A percentile compares a stretch with the other conserved stretches of the same genome.
These are phyloP conservation scores for Bothrops jararaca DNA, from an alignment of 2,113 vertebrate species.

Conservation along the genomic window DNA sequence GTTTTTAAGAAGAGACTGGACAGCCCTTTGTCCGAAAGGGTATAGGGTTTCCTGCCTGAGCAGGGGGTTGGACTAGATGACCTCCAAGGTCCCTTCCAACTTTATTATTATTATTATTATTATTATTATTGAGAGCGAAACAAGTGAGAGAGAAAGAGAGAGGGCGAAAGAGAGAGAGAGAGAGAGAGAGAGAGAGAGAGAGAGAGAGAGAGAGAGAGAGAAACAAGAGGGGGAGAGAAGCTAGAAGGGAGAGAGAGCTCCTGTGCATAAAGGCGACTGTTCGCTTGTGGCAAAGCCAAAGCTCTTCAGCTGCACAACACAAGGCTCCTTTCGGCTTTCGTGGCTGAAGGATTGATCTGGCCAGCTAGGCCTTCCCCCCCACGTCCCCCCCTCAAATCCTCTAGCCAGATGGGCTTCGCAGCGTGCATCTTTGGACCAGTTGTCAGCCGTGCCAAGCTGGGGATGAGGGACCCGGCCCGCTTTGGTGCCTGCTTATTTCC, in stretches of 20 bases:
- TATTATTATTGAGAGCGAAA: no score
- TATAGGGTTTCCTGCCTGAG: no score
- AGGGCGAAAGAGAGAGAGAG: no score
- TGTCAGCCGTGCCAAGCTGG: not conserved
- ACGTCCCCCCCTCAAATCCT: not conserved
- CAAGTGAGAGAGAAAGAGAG: no score
- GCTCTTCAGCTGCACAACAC: not conserved
- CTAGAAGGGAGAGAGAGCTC: no score
- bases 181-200: no score
- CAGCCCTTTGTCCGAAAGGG: no score
- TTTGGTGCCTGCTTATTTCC: not conserved
- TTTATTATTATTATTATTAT: no score
- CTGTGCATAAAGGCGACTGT: not conserved
- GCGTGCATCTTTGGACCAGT: not conserved
- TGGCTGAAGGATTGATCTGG: not conserved
- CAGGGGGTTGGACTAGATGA: no score
- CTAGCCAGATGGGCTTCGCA: not conserved
- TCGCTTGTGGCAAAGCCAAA: not conserved
- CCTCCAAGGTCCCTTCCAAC: no score
- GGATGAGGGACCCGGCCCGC: not conserved
- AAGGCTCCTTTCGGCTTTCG: not conserved
- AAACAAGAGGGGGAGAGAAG: not conserved
- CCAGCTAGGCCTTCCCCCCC: not conserved
- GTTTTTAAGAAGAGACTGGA: no score
- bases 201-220: no score